Percentiles rank a stretch among this genome's conserved stretches.
phyloP scores from a whole-genome alignment of 64 coral and sea anemone genomes.

The Actinia equina region DNA sequence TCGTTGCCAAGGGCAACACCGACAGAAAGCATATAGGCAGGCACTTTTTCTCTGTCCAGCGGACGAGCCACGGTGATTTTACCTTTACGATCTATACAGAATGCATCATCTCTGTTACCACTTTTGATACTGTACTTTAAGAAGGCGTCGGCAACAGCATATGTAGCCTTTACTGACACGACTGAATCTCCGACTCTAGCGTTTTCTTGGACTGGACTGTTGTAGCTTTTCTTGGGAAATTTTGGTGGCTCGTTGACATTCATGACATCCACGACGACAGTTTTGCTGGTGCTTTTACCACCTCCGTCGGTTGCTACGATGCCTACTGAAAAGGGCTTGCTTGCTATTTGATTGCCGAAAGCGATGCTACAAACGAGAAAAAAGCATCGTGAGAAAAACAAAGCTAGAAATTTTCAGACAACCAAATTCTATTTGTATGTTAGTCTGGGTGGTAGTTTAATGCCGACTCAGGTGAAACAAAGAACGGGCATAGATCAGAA shows the following conservation, averaged over 20 bases:
- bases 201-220: conserved; percentile 31
- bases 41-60: conserved; percentile 41
- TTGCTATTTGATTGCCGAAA: neutral
- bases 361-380: neutral
- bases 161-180: conserved; percentile 23
- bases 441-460: too few species aligned
- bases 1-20: conserved; percentile 41
- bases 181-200: conserved; percentile 40
- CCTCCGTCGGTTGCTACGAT: conserved; percentile 37
- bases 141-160: conserved; percentile 22
- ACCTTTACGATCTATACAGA: conserved; percentile 73
- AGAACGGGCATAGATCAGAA: too few species aligned
- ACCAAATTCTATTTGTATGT: too few species aligned
- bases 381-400: neutral
- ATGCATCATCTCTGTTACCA: conserved; percentile 65
- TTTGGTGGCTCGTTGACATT: conserved; percentile 24
- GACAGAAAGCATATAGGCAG: conserved; percentile 37
- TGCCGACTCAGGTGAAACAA: too few species aligned
- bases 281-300: neutral
- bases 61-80: conserved; percentile 54
- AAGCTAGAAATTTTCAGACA: too few species aligned
- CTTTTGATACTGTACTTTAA: conserved; percentile 59
- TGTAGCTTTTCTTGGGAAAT: conserved; percentile 35
- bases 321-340: neutral
- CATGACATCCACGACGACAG: conserved; percentile 37